A percentile compares a stretch with the other conserved stretches of the same genome.
These are phyloP conservation scores for Vultur gryphus DNA, from an alignment of 2,797 vertebrate species.

Conservation along the genomic window DNA sequence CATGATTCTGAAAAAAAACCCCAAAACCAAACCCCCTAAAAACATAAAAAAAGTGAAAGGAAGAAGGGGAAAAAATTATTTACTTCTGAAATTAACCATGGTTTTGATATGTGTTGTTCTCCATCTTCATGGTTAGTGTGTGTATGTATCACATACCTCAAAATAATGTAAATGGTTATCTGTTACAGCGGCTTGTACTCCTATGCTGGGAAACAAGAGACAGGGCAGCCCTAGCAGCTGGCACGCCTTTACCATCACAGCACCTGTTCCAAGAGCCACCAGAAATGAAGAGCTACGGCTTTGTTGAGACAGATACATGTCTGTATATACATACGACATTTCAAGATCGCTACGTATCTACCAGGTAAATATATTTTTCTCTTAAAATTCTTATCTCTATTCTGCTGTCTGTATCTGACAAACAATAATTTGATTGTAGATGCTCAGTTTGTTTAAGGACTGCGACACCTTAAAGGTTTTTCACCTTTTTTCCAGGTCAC, in stretches of 20 bases:
- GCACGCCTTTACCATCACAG: not conserved
- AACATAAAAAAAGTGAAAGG: not conserved
- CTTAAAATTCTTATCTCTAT: not conserved
- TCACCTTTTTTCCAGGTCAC: not conserved
- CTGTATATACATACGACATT: not conserved
- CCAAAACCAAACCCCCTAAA: not conserved
- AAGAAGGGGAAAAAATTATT: not conserved
- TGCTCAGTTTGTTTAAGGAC: not conserved
- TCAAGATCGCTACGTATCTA: not conserved
- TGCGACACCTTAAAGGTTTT: not conserved
- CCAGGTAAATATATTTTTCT: not conserved
- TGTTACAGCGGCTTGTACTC: not conserved
- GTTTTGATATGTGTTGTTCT: not conserved
- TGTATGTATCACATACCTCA: fast-evolving
- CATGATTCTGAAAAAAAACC: not conserved
- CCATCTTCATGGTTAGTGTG: not conserved
- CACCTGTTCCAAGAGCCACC: not conserved
- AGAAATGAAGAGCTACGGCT: not conserved
- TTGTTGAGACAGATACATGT: not conserved
- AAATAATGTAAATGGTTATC: not conserved
- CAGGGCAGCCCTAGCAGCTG: not conserved
- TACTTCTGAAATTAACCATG: not conserved
- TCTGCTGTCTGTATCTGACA: not conserved
- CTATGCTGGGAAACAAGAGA: not conserved
- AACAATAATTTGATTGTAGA: not conserved